A percentile compares a stretch with the other conserved stretches of the same genome.
Evolutionary conservation across 2,888 invertebrate genomes (phyloP).

Genomic region (Noctua janthe): DNA sequence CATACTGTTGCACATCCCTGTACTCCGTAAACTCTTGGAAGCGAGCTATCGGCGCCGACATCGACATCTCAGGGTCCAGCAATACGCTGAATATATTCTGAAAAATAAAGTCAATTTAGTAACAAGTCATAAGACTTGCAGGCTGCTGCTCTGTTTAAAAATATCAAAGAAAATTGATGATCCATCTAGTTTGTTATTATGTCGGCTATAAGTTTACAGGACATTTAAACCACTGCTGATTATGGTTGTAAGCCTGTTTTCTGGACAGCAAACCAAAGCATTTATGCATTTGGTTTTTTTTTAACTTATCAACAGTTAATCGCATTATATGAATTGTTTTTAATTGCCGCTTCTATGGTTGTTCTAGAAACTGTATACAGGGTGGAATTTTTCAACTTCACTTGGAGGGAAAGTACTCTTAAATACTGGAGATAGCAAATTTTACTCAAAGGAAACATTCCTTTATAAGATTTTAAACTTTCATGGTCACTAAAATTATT

Average conservation of each 20-base stretch:
- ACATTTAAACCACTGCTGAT: not conserved
- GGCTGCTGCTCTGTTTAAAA: not conserved
- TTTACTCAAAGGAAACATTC: no score
- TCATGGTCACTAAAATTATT: no score
- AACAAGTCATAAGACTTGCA: not conserved
- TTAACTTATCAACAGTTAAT: not conserved
- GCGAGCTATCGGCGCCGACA: constrained; percentile 91
- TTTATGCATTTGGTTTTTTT: no score
- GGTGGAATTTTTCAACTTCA: no score
- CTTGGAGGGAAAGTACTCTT: no score
- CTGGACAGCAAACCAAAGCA: not conserved
- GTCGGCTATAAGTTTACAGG: not conserved
- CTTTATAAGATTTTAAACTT: no score
- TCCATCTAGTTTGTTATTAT: not conserved
- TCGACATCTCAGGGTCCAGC: constrained; percentile 91
- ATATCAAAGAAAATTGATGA: not conserved
- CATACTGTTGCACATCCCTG: constrained; percentile 94
- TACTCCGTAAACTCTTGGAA: constrained; percentile 94
- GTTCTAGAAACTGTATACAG: not conserved
- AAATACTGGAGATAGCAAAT: no score
- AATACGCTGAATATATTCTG: constrained; percentile 92
- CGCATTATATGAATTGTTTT: not conserved
- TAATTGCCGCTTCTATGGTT: not conserved
- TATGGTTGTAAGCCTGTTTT: not conserved
- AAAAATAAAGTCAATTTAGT: constrained; percentile 54